Percentiles rank a stretch among this genome's conserved stretches.
Evolutionary conservation across 2,113 vertebrate species (phyloP).

Genomic region (Picathartes gymnocephalus): DNA sequence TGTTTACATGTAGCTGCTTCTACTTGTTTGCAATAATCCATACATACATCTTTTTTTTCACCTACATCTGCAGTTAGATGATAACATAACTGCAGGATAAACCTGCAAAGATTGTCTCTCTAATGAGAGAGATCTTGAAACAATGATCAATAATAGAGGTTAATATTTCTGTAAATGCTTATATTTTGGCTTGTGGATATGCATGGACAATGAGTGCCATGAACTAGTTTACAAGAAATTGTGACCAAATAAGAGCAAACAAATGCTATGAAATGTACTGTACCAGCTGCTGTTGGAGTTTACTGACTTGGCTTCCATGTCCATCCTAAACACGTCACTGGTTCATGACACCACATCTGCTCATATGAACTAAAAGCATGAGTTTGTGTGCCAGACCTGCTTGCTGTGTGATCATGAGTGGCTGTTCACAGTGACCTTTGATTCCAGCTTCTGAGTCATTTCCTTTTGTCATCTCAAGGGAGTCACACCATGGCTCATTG

Average conservation of each 20-base stretch:
- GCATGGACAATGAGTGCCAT: constrained; percentile 76
- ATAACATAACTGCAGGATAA: constrained; percentile 48
- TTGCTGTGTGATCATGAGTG: constrained; percentile 73
- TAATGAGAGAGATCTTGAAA: constrained; percentile 14
- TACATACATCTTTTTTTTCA: constrained; percentile 47
- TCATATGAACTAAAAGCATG: constrained; percentile 86
- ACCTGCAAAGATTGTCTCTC: constrained; percentile 49
- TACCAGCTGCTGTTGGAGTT: constrained; percentile 67
- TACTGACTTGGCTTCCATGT: constrained; percentile 53
- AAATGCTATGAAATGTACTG: constrained; percentile 64
- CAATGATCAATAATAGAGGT: constrained; percentile 11
- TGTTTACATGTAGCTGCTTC: constrained; percentile 86
- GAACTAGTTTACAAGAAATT: constrained; percentile 80
- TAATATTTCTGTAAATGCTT: constrained; percentile 52
- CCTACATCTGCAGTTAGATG: constrained; percentile 61
- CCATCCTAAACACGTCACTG: constrained; percentile 62
- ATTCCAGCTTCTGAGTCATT: constrained; percentile 65
- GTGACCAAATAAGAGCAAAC: constrained; percentile 78
- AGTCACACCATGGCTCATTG: constrained; percentile 98
- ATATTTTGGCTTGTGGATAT: constrained; percentile 65
- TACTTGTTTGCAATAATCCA: constrained; percentile 67
- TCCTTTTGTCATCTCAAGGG: constrained; percentile 88
- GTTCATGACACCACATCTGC: constrained; percentile 58
- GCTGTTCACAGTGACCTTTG: constrained; percentile 38
- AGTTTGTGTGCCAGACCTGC: constrained; percentile 72